Base-by-base conservation (phyloP, 37 sponge, comb jelly and placozoan genomes). In the Ianthella basta region DNA sequence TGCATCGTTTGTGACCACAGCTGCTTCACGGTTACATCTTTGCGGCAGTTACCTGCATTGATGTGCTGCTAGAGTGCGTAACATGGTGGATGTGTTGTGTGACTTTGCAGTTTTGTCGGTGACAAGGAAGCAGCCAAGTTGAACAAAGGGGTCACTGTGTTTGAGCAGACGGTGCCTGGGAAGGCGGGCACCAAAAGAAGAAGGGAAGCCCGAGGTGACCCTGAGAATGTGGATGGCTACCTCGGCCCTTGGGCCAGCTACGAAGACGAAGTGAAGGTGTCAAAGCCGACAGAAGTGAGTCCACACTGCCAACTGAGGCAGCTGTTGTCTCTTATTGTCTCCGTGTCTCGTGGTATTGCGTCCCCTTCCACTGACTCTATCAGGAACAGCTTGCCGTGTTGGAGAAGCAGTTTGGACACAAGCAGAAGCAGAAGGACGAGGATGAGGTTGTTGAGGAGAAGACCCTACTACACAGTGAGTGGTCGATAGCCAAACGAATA, bases 221-320 rank as follows among this genome's bases (percentile, higher is more conserved):
- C 99, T 19, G 80, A 69, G 25, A 88, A 92, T 55, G 60, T 94
- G 0, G 99, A 98, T 29, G 95, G 94, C 40, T 98, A 95, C 87
- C 81, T 84, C 85, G 93, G 95, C 1, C 99, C 99, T 23, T 98
- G 99, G 99, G 88, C 96, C 27, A 90, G 55, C 23, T 98, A 92
- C 64, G 88, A 74, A 27, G 97, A 94, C 69, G 91, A 98, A 86
- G 85, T 86, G 59, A 98, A 84, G 79, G 87, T 91, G 27, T 50
- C 97, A 27, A 90, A 88, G 38, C 99, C 99, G 20, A 81, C 96
- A 0, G 90, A 92, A 40, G 88, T 87, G 64, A 66, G 81, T 60
- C n/a, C n/a, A n/a, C n/a, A n/a, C n/a, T n/a, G 21, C 15, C 32
- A 18, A 19, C 25, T 23, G 23, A 16, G 15, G 15, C 30, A 19